Evolutionary conservation across 2,113 vertebrate genomes (phyloP), one percentile per base, ranked within the genome.

Genomic region (Ellobius talpinus): DNA sequence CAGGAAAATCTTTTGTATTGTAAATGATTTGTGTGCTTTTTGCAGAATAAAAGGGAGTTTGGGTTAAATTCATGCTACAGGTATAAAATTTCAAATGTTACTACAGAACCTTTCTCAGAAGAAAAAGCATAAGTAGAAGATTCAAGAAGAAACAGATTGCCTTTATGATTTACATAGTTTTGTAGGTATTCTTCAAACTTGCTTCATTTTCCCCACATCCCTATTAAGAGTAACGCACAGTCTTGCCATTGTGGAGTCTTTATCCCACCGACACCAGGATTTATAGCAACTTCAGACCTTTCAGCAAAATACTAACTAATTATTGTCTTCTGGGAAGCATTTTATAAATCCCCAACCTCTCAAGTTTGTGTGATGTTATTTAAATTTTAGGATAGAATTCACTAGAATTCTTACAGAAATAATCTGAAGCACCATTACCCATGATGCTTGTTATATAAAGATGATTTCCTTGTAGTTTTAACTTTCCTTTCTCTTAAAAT

Each of bases 351-450:
- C 3, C 36, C 24, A 24, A 58, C 11, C 6, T 82, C 23, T 82
- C 12, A 63, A 68, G 39, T 84, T 63, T 63, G 61, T 39, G 3
- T 63, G 47, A 3, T 68, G 39, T 65, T 45, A 23, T 1, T 94
- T 3, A 6, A 36, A 31, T 82, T 81, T 85, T 79, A 14, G 45
- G 55, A 55, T 1, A 85, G 65, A 19, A 29, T 61, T 65, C 3
- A 8, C 39, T 55, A 95, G 78, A 84, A 72, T 79, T 73, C 72
- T 94, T 47, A 74, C 11, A 70, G 78, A 93, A 55, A 84, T 93
- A 94, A 58, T 33, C 33, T 73, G 11, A 79, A 65, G 31, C 61
- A 52, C 77, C 66, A 63, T 72, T 74, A 74, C 36, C 7, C 14
- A 36, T 26, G 31, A 70, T 89, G 16, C 17, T 26, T 10, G 74